A percentile compares a stretch with the other conserved stretches of the same genome.
phyloP scores from a whole-genome alignment of 2,113 vertebrate genomes.

The Rhynchopsitta pachyrhyncha region DNA sequence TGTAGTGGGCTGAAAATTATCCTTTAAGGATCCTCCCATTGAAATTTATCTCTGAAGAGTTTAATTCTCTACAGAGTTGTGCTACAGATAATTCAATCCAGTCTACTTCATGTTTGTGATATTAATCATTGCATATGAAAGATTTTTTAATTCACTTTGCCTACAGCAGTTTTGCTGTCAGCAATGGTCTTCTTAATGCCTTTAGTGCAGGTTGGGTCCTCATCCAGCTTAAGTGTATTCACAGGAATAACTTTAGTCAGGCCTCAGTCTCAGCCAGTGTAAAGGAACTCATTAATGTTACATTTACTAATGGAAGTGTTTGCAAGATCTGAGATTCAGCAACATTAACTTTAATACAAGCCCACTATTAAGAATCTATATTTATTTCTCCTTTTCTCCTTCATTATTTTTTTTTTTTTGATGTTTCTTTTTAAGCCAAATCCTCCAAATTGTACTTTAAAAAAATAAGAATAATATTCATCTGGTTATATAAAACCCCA shows the following conservation, averaged over 20 bases:
- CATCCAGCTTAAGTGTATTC: accelerated
- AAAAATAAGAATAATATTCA: not conserved
- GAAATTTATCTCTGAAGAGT: not conserved
- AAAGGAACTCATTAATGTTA: not conserved
- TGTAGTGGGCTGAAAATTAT: not conserved
- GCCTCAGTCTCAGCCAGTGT: not conserved
- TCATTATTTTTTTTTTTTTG: not conserved
- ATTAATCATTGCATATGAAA: not conserved
- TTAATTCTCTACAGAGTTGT: not conserved
- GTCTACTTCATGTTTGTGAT: not conserved
- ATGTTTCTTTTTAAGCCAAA: not conserved
- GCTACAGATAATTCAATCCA: not conserved
- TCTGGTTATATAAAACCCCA: not conserved
- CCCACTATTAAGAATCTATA: not conserved
- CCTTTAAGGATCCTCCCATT: not conserved
- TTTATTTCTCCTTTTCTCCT: not conserved
- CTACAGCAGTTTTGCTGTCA: not conserved
- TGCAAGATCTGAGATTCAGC: not conserved
- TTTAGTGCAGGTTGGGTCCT: not conserved
- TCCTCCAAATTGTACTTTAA: not conserved
- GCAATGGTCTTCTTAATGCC: not conserved
- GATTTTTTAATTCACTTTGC: not conserved
- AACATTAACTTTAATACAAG: not conserved
- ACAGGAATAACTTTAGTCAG: not conserved
- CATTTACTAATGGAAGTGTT: not conserved